Conservation (phyloP, 2,797 vertebrate species). For the Hippopotamyrus pictus region DNA sequence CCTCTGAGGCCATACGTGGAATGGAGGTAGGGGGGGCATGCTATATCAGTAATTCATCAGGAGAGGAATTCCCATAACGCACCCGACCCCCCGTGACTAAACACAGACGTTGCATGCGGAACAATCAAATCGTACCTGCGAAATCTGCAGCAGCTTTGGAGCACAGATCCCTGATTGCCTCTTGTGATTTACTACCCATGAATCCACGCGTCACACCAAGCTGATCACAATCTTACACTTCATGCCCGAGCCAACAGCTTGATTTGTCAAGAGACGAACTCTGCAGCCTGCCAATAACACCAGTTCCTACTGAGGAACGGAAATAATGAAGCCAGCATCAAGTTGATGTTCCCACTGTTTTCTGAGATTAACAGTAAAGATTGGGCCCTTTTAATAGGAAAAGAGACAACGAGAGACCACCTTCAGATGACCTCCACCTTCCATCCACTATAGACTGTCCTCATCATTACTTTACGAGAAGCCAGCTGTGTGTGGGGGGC, state of each 20-base stretch:
- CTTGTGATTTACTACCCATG: slow-evolving; percentile 40
- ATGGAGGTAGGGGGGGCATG: slow-evolving; percentile 27
- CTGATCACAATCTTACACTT: slow-evolving; percentile 66
- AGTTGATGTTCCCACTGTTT: slow-evolving; percentile 49
- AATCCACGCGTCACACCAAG: slow-evolving; percentile 59
- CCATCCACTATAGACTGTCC: neutral
- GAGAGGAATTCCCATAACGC: slow-evolving; percentile 21
- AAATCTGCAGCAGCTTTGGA: slow-evolving; percentile 55
- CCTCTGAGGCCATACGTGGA: neutral
- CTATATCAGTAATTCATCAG: slow-evolving; percentile 38
- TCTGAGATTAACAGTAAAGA: slow-evolving; percentile 34
- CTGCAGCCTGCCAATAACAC: slow-evolving; percentile 54
- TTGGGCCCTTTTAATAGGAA: slow-evolving; percentile 12
- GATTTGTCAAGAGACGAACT: slow-evolving; percentile 65
- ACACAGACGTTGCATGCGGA: slow-evolving; percentile 51
- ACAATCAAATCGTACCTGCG: slow-evolving; percentile 45
- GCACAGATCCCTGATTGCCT: slow-evolving; percentile 51
- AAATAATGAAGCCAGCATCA: slow-evolving; percentile 57
- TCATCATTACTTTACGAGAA: neutral
- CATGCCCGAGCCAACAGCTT: slow-evolving; percentile 66
- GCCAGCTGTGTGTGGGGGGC: neutral
- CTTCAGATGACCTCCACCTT: neutral
- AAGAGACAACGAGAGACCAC: neutral
- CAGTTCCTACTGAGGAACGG: slow-evolving; percentile 52
- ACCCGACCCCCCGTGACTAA: slow-evolving; percentile 40